phyloP scores from a whole-genome alignment of 2,113 vertebrate genomes.

The Corythornis madagascariensis region DNA sequence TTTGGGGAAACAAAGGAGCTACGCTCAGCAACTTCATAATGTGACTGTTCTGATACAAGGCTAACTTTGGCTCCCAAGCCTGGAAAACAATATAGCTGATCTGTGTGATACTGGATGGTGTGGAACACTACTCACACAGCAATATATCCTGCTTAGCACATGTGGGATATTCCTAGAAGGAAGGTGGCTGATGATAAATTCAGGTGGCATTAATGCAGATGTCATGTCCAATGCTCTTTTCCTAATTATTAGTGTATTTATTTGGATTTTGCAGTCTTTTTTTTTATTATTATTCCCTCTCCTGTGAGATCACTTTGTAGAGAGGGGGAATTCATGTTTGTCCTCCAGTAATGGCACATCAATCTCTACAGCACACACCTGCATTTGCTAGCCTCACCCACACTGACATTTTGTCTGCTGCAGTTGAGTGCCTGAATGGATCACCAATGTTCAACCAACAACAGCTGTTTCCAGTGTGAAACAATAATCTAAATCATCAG shows the following conservation, averaged over 20 bases:
- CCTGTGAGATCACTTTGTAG: constrained; percentile 23
- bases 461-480: not conserved
- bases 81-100: not conserved
- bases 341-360: not conserved
- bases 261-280: not conserved
- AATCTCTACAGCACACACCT: not conserved
- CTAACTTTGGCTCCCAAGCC: not conserved
- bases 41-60: not conserved
- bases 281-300: constrained; percentile 43
- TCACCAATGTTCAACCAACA: not conserved
- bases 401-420: not conserved
- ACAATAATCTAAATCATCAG: not conserved
- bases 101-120: not conserved
- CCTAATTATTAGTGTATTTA: constrained; percentile 47
- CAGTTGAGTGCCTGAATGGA: not conserved
- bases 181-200: constrained; percentile 2
- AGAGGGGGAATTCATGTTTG: not conserved
- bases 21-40: not conserved
- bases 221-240: constrained; percentile 17
- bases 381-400: not conserved
- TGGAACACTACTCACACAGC: constrained; percentile 21
- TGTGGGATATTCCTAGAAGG: constrained; percentile 7
- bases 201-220: constrained; percentile 33
- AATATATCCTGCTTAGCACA: not conserved
- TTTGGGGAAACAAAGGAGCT: not conserved